phyloP scores from a whole-genome alignment of 2,797 vertebrate species.

The Arrhamphus sclerolepis region DNA sequence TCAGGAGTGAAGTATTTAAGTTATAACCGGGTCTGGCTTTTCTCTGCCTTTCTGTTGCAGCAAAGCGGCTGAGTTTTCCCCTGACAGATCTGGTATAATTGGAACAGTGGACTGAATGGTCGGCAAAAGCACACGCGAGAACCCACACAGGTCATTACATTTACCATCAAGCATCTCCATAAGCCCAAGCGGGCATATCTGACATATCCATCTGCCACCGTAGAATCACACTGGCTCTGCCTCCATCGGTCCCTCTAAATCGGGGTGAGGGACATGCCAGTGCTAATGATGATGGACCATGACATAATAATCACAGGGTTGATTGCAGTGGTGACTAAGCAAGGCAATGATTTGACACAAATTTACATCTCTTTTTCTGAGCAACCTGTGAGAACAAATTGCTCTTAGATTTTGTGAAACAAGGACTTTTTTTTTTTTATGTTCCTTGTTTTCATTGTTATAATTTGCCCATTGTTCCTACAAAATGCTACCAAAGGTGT shows the following conservation, averaged over 20 bases:
- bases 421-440: no score
- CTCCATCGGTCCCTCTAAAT: slow-evolving; percentile 58
- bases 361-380: slow-evolving; percentile 37
- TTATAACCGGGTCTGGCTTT: slow-evolving; percentile 39
- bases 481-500: no score
- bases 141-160: slow-evolving; percentile 74
- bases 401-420: no score
- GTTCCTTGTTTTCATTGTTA: no score
- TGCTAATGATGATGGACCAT: slow-evolving; percentile 55
- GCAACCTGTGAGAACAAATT: no score
- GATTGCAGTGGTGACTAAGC: slow-evolving; percentile 50
- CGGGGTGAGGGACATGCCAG: slow-evolving; percentile 56
- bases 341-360: slow-evolving; percentile 51
- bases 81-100: slow-evolving; percentile 58
- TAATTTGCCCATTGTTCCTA: no score
- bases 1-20: slow-evolving; percentile 23
- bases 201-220: slow-evolving; percentile 74
- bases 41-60: slow-evolving; percentile 28
- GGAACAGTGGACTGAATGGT: slow-evolving; percentile 57
- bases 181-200: slow-evolving; percentile 73
- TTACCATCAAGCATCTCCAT: slow-evolving; percentile 76
- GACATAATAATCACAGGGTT: slow-evolving; percentile 57
- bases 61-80: no score
- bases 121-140: slow-evolving; percentile 27
- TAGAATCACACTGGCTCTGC: no score